Percentiles rank a stretch among this genome's conserved stretches.
Conservation (phyloP, 30 jellyfish, hydroid and myxozoan species). For the Aurelia coerulea region DNA sequence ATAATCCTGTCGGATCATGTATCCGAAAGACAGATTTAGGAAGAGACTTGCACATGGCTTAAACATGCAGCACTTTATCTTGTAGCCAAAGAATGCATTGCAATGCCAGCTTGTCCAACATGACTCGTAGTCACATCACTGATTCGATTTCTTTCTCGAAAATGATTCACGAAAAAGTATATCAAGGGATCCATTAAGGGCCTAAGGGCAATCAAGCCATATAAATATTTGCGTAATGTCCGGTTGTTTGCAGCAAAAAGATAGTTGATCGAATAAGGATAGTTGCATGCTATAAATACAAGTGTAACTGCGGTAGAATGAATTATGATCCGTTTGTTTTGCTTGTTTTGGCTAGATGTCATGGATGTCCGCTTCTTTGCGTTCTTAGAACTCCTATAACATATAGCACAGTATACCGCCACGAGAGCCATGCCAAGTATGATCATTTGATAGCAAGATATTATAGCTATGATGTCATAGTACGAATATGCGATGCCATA, state of each 20-base stretch:
- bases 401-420: conserved; percentile 8
- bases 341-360: conserved; percentile 11
- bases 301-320: conserved; percentile 32
- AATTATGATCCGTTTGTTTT: background rate
- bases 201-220: conserved; percentile 25
- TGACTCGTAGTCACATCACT: conserved; percentile 1
- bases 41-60: no score
- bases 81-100: background rate
- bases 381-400: background rate
- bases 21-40: no score
- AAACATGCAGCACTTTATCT: background rate
- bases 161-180: conserved; percentile 20
- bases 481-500: conserved; percentile 11
- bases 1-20: no score
- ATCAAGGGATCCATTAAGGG: conserved; percentile 38
- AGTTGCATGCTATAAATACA: conserved; percentile 19
- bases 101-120: background rate
- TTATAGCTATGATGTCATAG: background rate
- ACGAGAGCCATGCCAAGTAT: conserved; percentile 22
- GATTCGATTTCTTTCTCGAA: conserved; percentile 1
- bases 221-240: conserved; percentile 14
- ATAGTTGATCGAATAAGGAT: conserved; percentile 38
- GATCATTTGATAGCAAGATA: conserved; percentile 37
- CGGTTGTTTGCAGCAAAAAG: conserved; percentile 10
- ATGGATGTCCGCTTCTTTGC: no score